Conservation (phyloP, 1,140 invertebrate species). For the Drosophila novamexicana region DNA sequence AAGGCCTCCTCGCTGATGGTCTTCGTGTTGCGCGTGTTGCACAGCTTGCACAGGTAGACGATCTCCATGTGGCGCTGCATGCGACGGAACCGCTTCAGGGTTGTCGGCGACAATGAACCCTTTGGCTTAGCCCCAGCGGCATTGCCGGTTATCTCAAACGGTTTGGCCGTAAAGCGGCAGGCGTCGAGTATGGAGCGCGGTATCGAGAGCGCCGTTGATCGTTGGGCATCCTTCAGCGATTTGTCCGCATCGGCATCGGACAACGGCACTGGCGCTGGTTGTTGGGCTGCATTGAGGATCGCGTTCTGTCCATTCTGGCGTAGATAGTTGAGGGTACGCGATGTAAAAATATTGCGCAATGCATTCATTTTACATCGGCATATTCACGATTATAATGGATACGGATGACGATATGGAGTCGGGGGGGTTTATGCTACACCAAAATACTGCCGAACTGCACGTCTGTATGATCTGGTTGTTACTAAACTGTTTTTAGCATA, state of each 20-base stretch:
- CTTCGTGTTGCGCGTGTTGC: conserved; percentile 90
- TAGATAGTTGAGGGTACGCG: conserved; percentile 73
- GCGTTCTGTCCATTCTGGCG: conserved; percentile 82
- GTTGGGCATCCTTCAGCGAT: conserved; percentile 48
- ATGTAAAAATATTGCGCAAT: conserved; percentile 81
- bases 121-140: conserved; percentile 11
- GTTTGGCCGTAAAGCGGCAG: conserved; percentile 66
- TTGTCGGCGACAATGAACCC: conserved; percentile 72
- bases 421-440: neutral
- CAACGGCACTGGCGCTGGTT: conserved; percentile 58
- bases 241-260: conserved; percentile 45
- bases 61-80: conserved; percentile 89
- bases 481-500: conserved; percentile 16
- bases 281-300: conserved; percentile 73
- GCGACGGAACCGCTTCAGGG: conserved; percentile 68
- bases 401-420: conserved; percentile 7
- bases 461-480: conserved; percentile 16
- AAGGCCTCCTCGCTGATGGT: conserved; percentile 94
- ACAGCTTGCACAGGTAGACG: conserved; percentile 94
- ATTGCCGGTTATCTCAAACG: conserved; percentile 47
- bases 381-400: conserved; percentile 35
- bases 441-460: conserved; percentile 8
- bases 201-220: conserved; percentile 67
- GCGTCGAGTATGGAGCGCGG: conserved; percentile 78
- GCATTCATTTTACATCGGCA: conserved; percentile 74